Evolutionary conservation across 2,113 vertebrate species (phyloP).

Genomic region (Butorides virescens): DNA sequence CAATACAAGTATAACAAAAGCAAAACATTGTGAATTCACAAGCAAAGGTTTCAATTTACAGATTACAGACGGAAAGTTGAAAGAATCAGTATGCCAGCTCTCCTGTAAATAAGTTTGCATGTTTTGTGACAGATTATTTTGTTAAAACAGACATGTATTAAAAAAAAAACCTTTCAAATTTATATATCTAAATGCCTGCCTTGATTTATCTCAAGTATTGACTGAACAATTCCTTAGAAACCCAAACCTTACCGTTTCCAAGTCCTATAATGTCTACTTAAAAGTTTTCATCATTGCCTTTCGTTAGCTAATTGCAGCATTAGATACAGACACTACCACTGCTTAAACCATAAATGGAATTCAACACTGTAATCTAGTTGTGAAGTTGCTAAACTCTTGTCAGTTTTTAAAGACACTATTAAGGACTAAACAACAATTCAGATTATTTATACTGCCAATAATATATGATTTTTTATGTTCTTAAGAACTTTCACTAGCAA

Average conservation of each 20-base stretch:
- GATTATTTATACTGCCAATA: not conserved
- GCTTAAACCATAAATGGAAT: not conserved
- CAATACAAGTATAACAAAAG: not conserved
- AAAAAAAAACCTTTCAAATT: not conserved
- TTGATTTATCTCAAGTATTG: not conserved
- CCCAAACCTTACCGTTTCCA: not conserved
- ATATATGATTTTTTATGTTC: not conserved
- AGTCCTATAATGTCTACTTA: not conserved
- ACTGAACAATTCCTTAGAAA: not conserved
- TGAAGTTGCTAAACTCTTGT: not conserved
- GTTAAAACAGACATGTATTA: not conserved
- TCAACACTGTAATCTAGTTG: not conserved
- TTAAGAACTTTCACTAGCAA: not conserved
- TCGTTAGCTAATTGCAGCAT: not conserved
- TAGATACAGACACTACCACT: not conserved
- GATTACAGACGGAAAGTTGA: not conserved
- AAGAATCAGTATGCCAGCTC: not conserved
- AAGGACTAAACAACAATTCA: not conserved
- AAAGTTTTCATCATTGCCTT: not conserved
- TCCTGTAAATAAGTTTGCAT: not conserved
- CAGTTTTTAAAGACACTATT: not conserved
- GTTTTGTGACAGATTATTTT: not conserved
- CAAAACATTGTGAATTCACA: fast-evolving
- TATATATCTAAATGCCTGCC: not conserved
- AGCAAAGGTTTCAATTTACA: not conserved